phyloP scores from a whole-genome alignment of 2,113 vertebrate species.

The Eira barbara region DNA sequence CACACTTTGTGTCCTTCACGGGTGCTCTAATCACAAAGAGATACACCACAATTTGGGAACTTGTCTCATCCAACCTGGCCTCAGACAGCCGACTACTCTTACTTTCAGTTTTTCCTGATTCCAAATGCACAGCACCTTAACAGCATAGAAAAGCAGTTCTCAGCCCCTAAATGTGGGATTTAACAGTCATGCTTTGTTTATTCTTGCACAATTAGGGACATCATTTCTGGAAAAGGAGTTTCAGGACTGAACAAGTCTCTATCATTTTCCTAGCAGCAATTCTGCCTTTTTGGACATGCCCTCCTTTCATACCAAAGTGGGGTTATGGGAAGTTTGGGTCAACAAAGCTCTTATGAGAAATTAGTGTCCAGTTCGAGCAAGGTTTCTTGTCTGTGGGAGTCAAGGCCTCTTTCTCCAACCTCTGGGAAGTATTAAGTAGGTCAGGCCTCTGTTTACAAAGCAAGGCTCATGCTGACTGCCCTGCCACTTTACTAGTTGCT shows the following conservation, averaged over 20 bases:
- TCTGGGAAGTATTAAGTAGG: constrained; percentile 43
- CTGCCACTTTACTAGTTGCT: not conserved
- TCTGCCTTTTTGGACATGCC: not conserved
- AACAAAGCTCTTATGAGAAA: constrained; percentile 56
- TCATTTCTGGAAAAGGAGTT: not conserved
- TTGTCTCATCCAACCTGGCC: not conserved
- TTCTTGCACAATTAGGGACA: not conserved
- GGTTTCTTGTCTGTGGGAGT: constrained; percentile 20
- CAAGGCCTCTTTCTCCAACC: constrained; percentile 44
- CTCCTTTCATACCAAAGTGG: not conserved
- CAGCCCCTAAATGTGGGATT: not conserved
- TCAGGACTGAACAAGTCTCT: not conserved
- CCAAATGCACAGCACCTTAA: too few relatives aligned
- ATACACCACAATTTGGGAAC: not conserved
- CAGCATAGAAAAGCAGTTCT: not conserved
- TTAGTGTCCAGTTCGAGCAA: constrained; percentile 48
- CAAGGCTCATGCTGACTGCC: not conserved
- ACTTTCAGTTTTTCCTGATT: not conserved
- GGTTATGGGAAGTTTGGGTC: constrained; percentile 43
- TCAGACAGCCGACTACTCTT: not conserved
- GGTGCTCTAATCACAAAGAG: not conserved
- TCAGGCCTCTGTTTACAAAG: constrained; percentile 28
- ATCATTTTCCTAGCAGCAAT: not conserved
- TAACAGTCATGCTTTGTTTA: not conserved
- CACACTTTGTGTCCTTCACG: not conserved